Base-by-base conservation (phyloP, 1,140 invertebrate species). In the Idris sp. region DNA sequence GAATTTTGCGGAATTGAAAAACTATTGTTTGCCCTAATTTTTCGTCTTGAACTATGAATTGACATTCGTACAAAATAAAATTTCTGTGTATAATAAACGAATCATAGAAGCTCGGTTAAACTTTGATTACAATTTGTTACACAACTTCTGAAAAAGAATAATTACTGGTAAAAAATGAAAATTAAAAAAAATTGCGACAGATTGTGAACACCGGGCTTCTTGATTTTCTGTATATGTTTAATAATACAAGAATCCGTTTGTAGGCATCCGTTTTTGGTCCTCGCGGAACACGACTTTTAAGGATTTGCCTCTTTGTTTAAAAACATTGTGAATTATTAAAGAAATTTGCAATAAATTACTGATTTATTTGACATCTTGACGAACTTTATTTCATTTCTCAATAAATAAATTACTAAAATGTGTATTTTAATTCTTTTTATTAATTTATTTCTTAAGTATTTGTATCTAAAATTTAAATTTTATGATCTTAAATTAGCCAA, bases 301-400 rank as follows among this genome's bases (percentile, higher is more conserved):
- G 38, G 61, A 40, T 65, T 75, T 65, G 62, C 62, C 54, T 67
- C 58, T 65, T 73, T 67, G 33, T 49, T 62, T 53, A n/a, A 62
- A 71, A 48, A 58, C 22, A 71, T 62, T 58, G 14, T 31, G 41
- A 58, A 74, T 67, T 69, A 49, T 43, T 30, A 3, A 33, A 16
- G 41, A 69, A 41, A 64, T 58, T 72, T 72, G 28, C 58, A 72
- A 72, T 72, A 72, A 72, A 72, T 72, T 72, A 62, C 30, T 53
- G 25, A 62, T 64, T 72, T 41, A 64, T 62, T 72, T 62, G 48
- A 62, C 19, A 22, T n/a, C n/a, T n/a, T n/a, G n/a, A 53, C 28
- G 8, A 25, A 25, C 22, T 25, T 25, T 25, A 25, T 25, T 8
- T 25, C 8, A 4, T 25, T 25, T 25, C 22, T n/a, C n/a, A n/a